Evolutionary conservation across 2,113 vertebrate genomes (phyloP).

Genomic region (Phylloscopus trochiloides): DNA sequence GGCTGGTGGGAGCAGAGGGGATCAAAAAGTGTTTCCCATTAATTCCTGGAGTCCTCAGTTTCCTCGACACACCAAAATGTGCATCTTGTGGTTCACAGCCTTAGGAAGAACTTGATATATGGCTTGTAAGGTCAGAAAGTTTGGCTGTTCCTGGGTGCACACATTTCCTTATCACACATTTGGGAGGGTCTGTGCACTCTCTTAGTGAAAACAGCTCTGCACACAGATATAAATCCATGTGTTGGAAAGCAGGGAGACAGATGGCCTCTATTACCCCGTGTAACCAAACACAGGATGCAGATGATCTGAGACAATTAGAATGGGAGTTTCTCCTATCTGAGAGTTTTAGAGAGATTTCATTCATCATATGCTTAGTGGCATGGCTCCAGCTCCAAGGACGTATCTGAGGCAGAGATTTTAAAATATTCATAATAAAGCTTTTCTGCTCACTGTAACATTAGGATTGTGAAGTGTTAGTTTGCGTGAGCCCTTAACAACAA

Average conservation of each 20-base stretch:
- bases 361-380: neutral
- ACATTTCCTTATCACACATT: neutral
- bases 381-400: neutral
- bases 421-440: neutral
- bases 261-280: neutral
- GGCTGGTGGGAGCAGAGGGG: neutral
- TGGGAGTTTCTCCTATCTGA: neutral
- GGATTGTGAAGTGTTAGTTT: neutral
- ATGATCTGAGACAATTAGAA: constrained; percentile 1
- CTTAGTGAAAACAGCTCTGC: neutral
- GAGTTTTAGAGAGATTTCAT: neutral
- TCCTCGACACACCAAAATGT: rapidly evolving
- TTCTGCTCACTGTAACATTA: neutral
- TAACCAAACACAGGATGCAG: neutral
- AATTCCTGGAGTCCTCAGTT: neutral
- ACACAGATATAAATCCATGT: neutral
- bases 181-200: neutral
- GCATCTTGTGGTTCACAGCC: neutral
- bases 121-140: neutral
- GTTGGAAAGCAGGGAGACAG: neutral
- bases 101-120: rapidly evolving
- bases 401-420: neutral
- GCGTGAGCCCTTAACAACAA: neutral
- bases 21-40: neutral
- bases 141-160: neutral